Conservation (phyloP, 1,140 invertebrate species). For the Plodia interpunctella region DNA sequence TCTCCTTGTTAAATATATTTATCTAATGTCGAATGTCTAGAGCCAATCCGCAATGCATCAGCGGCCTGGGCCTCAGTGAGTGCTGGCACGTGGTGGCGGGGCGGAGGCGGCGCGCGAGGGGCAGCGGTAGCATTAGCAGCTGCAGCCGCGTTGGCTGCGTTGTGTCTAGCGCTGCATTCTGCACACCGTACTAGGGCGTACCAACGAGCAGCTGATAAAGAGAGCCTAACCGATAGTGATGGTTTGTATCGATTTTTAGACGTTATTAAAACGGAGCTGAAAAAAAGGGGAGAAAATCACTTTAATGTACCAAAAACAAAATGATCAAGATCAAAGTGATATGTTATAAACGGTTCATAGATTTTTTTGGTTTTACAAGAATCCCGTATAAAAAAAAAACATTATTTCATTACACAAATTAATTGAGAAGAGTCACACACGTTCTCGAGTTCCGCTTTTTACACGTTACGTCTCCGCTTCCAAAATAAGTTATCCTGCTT, state of each 20-base stretch:
- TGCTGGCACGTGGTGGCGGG: slow-evolving; percentile 42
- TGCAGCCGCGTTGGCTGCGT: slow-evolving; percentile 42
- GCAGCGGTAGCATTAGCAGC: slow-evolving; percentile 45
- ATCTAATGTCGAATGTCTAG: slow-evolving; percentile 24
- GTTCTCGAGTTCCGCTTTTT: no score
- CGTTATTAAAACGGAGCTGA: slow-evolving; percentile 3
- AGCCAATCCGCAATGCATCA: slow-evolving; percentile 58
- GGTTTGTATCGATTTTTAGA: slow-evolving; percentile 30
- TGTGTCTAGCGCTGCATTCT: slow-evolving; percentile 53
- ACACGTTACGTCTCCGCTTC: no score
- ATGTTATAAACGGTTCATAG: no score
- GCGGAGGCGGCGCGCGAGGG: slow-evolving; percentile 46
- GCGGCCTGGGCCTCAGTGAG: slow-evolving; percentile 52
- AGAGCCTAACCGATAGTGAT: slow-evolving; percentile 62
- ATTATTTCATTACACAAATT: no score
- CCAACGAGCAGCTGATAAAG: slow-evolving; percentile 62
- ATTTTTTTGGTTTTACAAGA: no score
- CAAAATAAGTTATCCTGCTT: no score
- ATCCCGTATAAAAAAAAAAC: no score
- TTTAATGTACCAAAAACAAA: no score
- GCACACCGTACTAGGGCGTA: slow-evolving; percentile 57
- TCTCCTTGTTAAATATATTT: no score
- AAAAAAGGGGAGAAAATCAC: no score
- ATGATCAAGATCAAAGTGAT: no score
- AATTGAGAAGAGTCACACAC: no score